Evolutionary conservation across 2,113 vertebrate species (phyloP).

Genomic region (Microtus montanus): DNA sequence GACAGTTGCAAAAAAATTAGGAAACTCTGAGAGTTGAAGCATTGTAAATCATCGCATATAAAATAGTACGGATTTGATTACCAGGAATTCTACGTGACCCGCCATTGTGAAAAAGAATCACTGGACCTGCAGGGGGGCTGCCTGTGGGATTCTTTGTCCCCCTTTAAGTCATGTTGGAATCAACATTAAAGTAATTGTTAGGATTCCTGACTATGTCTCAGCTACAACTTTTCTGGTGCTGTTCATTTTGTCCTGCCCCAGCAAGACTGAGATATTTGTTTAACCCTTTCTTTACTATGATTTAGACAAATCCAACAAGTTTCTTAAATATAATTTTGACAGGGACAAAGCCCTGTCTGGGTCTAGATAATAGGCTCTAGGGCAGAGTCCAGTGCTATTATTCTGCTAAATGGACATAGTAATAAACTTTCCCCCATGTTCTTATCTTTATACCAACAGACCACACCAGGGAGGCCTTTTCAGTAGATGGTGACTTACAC

Average conservation of each 20-base stretch:
- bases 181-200: background rate
- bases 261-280: background rate
- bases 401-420: background rate
- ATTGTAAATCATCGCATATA: background rate
- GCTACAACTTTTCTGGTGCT: background rate
- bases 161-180: background rate
- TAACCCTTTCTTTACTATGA: background rate
- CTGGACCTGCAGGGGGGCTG: background rate
- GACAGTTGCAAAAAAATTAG: background rate
- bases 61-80: background rate
- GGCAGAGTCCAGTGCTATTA: background rate
- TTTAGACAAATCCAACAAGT: background rate
- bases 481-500: background rate
- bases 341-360: too few relatives aligned
- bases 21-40: slow-evolving; percentile 6
- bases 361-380: background rate
- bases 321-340: background rate
- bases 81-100: background rate
- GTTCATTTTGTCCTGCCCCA: background rate
- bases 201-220: background rate
- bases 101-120: slow-evolving; percentile 7
- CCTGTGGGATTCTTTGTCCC: background rate
- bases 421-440: background rate
- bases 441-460: background rate
- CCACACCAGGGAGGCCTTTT: background rate